These are phyloP conservation scores for Platygyra sinensis DNA, from an alignment of 64 coral and sea anemone genomes.

Conservation along the genomic window DNA sequence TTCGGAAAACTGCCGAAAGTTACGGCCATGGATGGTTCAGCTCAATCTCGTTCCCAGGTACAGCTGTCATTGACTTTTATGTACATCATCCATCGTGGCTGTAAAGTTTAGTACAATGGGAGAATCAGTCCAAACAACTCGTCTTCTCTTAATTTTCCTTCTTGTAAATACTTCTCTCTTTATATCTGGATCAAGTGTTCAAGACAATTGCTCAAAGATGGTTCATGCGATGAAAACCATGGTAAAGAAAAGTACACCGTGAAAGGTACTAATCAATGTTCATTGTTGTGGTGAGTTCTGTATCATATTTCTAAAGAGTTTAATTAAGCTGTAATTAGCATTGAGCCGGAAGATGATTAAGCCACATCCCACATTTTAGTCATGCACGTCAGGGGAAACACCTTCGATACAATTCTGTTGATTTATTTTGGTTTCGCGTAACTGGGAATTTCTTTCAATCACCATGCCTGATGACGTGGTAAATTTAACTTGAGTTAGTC, in stretches of 20 bases:
- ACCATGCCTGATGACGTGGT: not conserved
- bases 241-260: conserved; percentile 66
- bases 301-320: not conserved
- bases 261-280: conserved; percentile 32
- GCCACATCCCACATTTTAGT: no score
- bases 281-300: not conserved
- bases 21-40: not conserved
- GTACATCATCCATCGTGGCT: no score
- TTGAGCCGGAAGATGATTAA: no score
- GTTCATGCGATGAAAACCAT: conserved; percentile 17
- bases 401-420: not conserved
- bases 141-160: not conserved
- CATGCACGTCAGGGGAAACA: no score
- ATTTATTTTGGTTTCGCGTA: not conserved
- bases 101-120: not conserved
- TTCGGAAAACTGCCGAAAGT: not conserved
- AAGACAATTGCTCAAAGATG: conserved; percentile 22
- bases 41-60: no score
- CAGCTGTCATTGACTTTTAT: no score
- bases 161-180: not conserved
- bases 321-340: no score
- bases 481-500: not conserved
- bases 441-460: not conserved
- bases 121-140: not conserved
- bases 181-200: not conserved